Conservation (phyloP, 1,140 invertebrate genomes). For the Zaprionus nigranus region DNA sequence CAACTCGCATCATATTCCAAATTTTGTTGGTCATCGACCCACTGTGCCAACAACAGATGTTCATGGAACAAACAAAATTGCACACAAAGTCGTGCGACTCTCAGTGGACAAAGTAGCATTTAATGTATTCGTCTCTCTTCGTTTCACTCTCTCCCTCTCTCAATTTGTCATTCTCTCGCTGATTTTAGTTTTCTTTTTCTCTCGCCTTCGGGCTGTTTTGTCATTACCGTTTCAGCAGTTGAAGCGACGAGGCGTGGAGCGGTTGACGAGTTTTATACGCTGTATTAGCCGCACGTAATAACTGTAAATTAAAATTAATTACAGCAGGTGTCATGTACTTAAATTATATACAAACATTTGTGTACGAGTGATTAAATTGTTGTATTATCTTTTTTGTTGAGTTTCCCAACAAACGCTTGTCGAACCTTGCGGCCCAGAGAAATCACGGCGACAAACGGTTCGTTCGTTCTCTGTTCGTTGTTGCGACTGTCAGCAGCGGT, state of each 20-base stretch:
- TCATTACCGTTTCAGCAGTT: constrained; percentile 33
- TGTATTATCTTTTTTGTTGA: background rate
- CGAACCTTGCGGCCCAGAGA: constrained; percentile 6
- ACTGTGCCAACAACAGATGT: background rate
- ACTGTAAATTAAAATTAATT: constrained; percentile 41
- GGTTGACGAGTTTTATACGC: constrained; percentile 4
- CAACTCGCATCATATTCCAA: background rate
- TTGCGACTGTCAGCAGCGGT: background rate
- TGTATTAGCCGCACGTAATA: constrained; percentile 25
- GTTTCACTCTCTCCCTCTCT: constrained; percentile 4
- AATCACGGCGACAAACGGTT: constrained; percentile 58
- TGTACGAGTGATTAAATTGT: constrained; percentile 6
- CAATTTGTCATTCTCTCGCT: constrained; percentile 16
- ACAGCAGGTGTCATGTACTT: constrained; percentile 10
- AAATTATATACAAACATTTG: constrained; percentile 22
- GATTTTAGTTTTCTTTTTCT: constrained; percentile 33
- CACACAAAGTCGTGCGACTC: background rate
- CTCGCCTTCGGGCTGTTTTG: background rate
- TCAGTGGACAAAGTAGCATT: background rate
- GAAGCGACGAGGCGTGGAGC: constrained; percentile 18
- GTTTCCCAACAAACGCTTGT: background rate
- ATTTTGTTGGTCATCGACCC: background rate
- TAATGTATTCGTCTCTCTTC: background rate
- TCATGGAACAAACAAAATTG: background rate
- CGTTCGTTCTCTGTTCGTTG: constrained; percentile 28